These are phyloP conservation scores for Rhinella marina DNA, from an alignment of 2,797 vertebrate species.

Conservation along the genomic window DNA sequence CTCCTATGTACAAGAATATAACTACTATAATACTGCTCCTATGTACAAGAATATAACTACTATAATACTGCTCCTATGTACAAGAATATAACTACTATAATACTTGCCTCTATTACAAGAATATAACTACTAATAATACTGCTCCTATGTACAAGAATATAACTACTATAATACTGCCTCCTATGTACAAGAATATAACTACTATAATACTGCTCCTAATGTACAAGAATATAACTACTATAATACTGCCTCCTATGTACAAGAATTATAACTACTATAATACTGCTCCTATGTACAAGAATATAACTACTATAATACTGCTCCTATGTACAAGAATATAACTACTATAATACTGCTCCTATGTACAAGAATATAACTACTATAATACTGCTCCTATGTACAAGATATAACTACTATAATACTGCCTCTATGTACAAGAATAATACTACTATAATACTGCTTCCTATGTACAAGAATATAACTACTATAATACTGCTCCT, in stretches of 20 bases:
- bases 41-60: neutral
- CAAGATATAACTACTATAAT: conserved; percentile 12
- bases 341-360: neutral
- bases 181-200: conserved; percentile 9
- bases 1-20: neutral
- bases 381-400: neutral
- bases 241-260: neutral
- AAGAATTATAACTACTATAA: neutral
- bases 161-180: neutral
- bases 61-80: too few species aligned
- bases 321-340: neutral
- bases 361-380: neutral
- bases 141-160: neutral
- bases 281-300: neutral
- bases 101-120: neutral
- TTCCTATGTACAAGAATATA: neutral
- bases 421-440: neutral
- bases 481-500: conserved; percentile 3
- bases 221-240: neutral
- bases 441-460: conserved; percentile 3
- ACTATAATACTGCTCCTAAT: neutral
- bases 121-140: too few species aligned
- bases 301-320: conserved; percentile 2
- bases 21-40: conserved; percentile 3
- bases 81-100: neutral